phyloP scores from a whole-genome alignment of 2,113 vertebrate species.

The Eublepharis macularius region DNA sequence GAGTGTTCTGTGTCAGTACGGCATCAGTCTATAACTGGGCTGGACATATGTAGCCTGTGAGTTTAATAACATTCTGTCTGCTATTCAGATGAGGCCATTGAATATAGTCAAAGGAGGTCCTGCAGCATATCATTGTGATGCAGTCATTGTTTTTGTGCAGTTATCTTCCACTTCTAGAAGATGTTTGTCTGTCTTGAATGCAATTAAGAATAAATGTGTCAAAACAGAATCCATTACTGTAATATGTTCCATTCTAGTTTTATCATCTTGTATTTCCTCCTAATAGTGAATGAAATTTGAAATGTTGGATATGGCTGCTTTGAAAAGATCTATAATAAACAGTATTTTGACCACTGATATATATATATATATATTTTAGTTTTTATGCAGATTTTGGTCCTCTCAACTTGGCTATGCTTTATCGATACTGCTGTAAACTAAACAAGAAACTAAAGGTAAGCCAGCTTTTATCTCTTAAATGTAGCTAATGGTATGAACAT shows the following conservation, averaged over 20 bases:
- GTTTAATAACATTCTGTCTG: neutral
- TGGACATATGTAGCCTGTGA: neutral
- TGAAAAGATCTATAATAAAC: neutral
- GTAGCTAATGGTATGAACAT: neutral
- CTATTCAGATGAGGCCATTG: neutral
- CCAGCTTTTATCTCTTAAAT: neutral
- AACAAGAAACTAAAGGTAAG: conserved; percentile 98
- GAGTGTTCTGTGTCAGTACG: neutral
- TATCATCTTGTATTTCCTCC: neutral
- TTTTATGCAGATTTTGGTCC: conserved; percentile 98
- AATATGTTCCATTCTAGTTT: neutral
- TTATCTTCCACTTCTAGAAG: neutral
- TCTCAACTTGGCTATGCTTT: conserved; percentile 92
- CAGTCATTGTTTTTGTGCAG: neutral
- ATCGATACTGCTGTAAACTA: conserved; percentile 97
- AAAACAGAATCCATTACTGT: neutral
- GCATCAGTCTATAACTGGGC: neutral
- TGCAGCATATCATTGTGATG: neutral
- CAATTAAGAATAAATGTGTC: neutral
- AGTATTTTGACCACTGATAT: neutral
- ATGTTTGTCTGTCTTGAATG: neutral
- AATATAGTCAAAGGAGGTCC: neutral
- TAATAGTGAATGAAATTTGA: neutral
- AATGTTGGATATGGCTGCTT: neutral
- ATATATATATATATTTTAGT: conserved; percentile 66